Base-by-base conservation (phyloP, 2,888 invertebrate species). In the Helleia helle region DNA sequence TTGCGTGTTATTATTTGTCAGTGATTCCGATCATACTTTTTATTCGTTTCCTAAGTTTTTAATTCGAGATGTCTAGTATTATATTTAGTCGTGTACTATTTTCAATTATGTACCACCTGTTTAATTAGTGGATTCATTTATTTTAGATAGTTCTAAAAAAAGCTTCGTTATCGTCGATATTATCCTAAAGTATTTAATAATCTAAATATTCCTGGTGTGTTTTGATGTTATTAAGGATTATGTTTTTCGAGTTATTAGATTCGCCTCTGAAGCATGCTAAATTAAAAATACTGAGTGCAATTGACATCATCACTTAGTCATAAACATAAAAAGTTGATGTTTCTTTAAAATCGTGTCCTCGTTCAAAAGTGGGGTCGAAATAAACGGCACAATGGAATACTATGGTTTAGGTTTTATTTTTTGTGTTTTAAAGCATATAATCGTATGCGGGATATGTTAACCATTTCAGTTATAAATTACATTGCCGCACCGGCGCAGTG, bases 401-500 rank as follows among this genome's bases (percentile, higher is more conserved):
- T 28, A 45, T 17, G 8, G 5, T 29, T 29, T 47, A 39, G 13
- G 28, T 15, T 44, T 40, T 44, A 38, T 26, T 29, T 5, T 29
- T 13, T 24, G 17, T 2, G 14, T 4, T 25, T 36, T 41, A 49
- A 25, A 38, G 41, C 11, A 27, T 29, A 26, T 24, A 44, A 47
- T 52, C 11, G 38, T 37, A 40, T 40, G 39, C 26, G 11, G 7
- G 7, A 13, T 11, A 22, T 27, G 29, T 22, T 34, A 11, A 38
- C n/a, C 18, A 11, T 15, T n/a, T n/a, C 34, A 40, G 34, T 40
- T 31, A 26, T 18, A 40, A 26, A 36, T 25, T 18, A 38, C 31
- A 43, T 26, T 38, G 38, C 45, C 48, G 52, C 49, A 48, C 40
- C 47, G 54, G 62, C 69, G 66, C 63, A 48, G 40, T 42, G 37